These are phyloP conservation scores for Hypomesus transpacificus DNA, from an alignment of 2,113 vertebrate species.

Conservation along the genomic window DNA sequence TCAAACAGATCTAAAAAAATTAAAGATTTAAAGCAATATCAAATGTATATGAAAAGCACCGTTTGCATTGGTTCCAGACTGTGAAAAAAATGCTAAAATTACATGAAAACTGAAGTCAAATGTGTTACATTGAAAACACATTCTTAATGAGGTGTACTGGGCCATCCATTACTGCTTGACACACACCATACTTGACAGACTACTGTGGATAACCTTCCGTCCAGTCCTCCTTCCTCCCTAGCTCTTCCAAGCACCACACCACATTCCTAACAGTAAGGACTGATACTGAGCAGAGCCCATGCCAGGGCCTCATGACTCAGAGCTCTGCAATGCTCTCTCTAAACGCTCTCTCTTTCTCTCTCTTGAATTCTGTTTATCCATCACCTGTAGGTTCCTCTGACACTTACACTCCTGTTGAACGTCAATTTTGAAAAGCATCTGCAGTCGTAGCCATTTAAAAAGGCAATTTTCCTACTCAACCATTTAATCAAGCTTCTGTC, in stretches of 20 bases:
- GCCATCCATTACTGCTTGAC: background rate
- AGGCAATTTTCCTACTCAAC: too few relatives aligned
- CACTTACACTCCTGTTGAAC: background rate
- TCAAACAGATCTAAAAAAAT: background rate
- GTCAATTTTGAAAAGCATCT: too few relatives aligned
- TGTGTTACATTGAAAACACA: too few relatives aligned
- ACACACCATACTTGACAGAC: background rate
- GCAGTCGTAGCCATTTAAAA: too few relatives aligned
- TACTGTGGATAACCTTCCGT: background rate
- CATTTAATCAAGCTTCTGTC: too few relatives aligned
- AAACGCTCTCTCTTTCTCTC: background rate
- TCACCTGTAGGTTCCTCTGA: background rate
- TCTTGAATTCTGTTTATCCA: background rate
- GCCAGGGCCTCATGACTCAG: background rate
- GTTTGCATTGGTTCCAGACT: too few relatives aligned
- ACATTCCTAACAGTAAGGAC: constrained; percentile 41
- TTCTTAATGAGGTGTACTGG: too few relatives aligned
- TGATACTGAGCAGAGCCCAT: background rate
- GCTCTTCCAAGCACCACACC: constrained; percentile 1
- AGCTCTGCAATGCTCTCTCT: background rate
- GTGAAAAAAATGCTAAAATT: too few relatives aligned
- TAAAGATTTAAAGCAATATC: too few relatives aligned
- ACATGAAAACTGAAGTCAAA: too few relatives aligned
- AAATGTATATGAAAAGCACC: too few relatives aligned
- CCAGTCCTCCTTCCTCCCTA: background rate